Conservation (phyloP, 2,113 vertebrate species). For the Dromiciops gliroides region DNA sequence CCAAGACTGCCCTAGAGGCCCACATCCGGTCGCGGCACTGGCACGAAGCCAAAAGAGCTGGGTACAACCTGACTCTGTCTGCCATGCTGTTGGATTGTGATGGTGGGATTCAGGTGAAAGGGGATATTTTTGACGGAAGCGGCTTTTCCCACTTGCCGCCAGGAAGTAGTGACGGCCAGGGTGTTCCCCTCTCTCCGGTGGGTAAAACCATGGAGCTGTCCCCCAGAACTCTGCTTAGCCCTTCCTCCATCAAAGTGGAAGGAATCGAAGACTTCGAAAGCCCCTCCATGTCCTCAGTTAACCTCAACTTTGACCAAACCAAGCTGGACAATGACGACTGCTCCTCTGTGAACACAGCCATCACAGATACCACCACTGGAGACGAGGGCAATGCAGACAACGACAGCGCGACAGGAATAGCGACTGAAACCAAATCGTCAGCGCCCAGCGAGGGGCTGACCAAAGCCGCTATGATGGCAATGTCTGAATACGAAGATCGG, state of each 20-base stretch:
- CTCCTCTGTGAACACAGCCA: conserved; percentile 98
- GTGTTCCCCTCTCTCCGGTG: conserved; percentile 94
- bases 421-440: conserved; percentile 91
- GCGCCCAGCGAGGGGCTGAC: conserved; percentile 91
- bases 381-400: conserved; percentile 98
- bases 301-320: conserved; percentile 94
- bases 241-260: conserved; percentile 98
- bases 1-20: conserved; percentile 97
- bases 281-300: conserved; percentile 95
- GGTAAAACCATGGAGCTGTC: conserved; percentile 96
- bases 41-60: conserved; percentile 98
- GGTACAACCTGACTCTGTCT: conserved; percentile 94
- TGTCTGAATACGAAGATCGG: conserved; percentile 97
- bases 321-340: conserved; percentile 99
- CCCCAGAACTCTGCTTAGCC: conserved; percentile 94
- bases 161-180: conserved; percentile 91
- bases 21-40: conserved; percentile 99
- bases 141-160: conserved; percentile 90
- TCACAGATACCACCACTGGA: conserved; percentile 98
- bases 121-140: conserved; percentile 92
- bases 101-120: conserved; percentile 92
- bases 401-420: conserved; percentile 90
- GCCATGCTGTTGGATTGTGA: conserved; percentile 95
- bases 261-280: conserved; percentile 98
- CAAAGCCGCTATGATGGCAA: conserved; percentile 90